Base-by-base conservation (phyloP, 2,113 vertebrate species). In the Sebastes fasciatus region DNA sequence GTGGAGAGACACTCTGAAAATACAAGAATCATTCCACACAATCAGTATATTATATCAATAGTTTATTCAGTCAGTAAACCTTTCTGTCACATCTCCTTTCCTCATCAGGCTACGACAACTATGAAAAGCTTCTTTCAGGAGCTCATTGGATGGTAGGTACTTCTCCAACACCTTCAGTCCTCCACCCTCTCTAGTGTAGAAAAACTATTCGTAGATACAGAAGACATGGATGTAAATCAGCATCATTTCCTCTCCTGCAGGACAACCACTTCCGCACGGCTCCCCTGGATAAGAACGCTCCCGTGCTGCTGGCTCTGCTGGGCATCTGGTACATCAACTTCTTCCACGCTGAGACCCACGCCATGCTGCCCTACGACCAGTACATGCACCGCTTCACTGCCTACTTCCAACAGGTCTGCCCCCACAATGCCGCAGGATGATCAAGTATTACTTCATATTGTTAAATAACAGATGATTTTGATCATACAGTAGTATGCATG, bases 281-380 rank as follows among this genome's bases (percentile, higher is more conserved):
- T 0, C 98, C 98, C 0, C 91, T 99, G 93, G 97, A 98, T 60
- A 96, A 97, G 92, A 99, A 99, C 0, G 91, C 94, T 26, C 98
- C 98, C 0, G 95, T 99, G 3, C 81, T 99, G 72, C 92, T 99
- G 92, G 98, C 98, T 8, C 93, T 99, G 90, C 94, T 99, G 80
- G 98, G 98, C 0, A 66, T 99, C 91, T 99, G 98, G 98, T 99
- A 99, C 88, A 97, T 98, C 91, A 99, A 99, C 94, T 97, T 95
- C 94, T 99, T 97, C 2, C 96, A 97, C 0, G 96, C 96, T 16
- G 98, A 99, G 92, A 99, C 98, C 0, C 98, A 99, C 0, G 96
- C 97, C 6, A 90, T 99, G 87, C 94, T 99, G 88, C 98, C 98
- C 70, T 99, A 99, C 0, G 98, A 99, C 92, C 98, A 99, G 91